phyloP scores from a whole-genome alignment of 2,888 invertebrate species.

The Oscheius sp. region DNA sequence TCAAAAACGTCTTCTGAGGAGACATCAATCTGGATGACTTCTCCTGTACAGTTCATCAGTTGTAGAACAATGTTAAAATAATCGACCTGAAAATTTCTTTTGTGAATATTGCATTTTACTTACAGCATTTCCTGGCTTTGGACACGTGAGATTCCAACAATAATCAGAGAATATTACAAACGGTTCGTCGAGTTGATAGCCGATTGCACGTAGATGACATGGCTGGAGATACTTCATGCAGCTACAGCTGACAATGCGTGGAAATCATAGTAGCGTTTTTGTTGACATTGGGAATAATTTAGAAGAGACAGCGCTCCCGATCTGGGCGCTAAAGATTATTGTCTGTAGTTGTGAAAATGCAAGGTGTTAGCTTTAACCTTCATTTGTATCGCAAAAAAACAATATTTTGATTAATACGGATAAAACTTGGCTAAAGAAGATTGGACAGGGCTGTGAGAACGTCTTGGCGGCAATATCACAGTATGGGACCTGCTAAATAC shows the following conservation, averaged over 20 bases:
- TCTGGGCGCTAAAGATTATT: too few species aligned
- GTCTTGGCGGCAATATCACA: too few species aligned
- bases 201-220: constrained; percentile 42
- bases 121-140: constrained; percentile 49
- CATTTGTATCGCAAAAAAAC: too few species aligned
- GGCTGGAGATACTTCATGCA: constrained; percentile 1
- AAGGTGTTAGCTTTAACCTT: too few species aligned
- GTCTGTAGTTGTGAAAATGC: too few species aligned
- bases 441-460: too few species aligned
- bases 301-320: too few species aligned
- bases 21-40: constrained; percentile 50
- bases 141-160: constrained; percentile 51
- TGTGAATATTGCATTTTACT: neutral
- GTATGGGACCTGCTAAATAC: too few species aligned
- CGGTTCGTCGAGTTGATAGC: constrained; percentile 46
- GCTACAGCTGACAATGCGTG: neutral
- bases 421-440: too few species aligned
- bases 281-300: neutral
- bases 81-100: constrained; percentile 37
- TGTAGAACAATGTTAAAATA: constrained; percentile 47
- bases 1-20: constrained; percentile 43
- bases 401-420: too few species aligned
- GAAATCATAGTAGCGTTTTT: neutral
- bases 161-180: constrained; percentile 40
- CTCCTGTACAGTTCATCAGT: constrained; percentile 48